These are phyloP conservation scores for Heliconius congener DNA, from an alignment of 1,140 invertebrate genomes.

Conservation along the genomic window DNA sequence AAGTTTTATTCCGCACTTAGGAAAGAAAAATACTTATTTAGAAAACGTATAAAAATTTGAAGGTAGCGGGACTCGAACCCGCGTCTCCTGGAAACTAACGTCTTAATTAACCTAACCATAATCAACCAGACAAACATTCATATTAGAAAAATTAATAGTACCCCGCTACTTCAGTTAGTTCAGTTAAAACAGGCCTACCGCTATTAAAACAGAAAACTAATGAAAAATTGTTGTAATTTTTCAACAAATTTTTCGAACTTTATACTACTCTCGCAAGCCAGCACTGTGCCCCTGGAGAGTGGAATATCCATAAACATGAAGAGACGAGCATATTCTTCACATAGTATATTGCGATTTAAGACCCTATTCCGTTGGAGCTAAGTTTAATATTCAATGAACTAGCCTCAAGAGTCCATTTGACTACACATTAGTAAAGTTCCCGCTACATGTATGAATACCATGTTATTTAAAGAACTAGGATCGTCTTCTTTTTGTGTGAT, in stretches of 20 bases:
- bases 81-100: no score
- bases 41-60: no score
- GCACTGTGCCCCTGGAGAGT: conserved; percentile 51
- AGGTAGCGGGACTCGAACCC: no score
- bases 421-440: conserved; percentile 78
- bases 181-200: not conserved
- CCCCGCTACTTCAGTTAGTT: not conserved
- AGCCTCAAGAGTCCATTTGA: conserved; percentile 75
- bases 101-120: no score
- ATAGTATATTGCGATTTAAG: conserved; percentile 46
- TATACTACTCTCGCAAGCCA: conserved; percentile 7
- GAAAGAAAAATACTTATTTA: no score
- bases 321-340: conserved; percentile 38
- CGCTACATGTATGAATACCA: conserved; percentile 56
- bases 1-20: no score
- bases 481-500: not conserved
- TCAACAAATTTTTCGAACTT: conserved; percentile 14
- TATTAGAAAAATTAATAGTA: no score
- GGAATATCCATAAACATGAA: conserved; percentile 78
- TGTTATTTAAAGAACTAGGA: conserved; percentile 10
- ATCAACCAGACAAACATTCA: no score
- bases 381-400: conserved; percentile 52
- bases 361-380: conserved; percentile 50
- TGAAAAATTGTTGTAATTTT: conserved; percentile 16
- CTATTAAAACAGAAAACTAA: not conserved